phyloP scores from a whole-genome alignment of 1,140 invertebrate species.

The Trichonephila inaurata region DNA sequence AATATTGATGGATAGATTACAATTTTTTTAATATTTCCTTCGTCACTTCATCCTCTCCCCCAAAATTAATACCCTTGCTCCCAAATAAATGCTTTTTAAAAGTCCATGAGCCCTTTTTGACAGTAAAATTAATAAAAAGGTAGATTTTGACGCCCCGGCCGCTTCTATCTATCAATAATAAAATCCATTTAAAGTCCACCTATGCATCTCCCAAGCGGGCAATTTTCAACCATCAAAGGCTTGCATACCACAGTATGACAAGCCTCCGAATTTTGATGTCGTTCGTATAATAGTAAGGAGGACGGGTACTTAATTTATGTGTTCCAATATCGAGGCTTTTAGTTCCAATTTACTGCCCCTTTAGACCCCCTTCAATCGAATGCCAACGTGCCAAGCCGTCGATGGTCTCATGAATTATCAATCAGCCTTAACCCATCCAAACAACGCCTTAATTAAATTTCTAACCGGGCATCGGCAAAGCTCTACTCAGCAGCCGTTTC shows the following conservation, averaged over 20 bases:
- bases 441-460: constrained; percentile 73
- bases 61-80: too few species aligned
- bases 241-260: constrained; percentile 59
- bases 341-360: constrained; percentile 65
- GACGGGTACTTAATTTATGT: constrained; percentile 73
- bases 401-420: constrained; percentile 69
- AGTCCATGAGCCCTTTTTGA: background rate
- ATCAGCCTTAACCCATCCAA: constrained; percentile 53
- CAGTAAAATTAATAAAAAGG: background rate
- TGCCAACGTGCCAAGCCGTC: constrained; percentile 51
- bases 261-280: constrained; percentile 56
- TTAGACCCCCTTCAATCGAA: constrained; percentile 18
- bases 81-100: too few species aligned
- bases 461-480: background rate
- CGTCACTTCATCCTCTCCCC: too few species aligned
- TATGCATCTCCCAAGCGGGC: background rate
- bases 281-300: constrained; percentile 21
- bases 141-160: background rate
- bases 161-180: constrained; percentile 14
- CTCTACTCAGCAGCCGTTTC: background rate
- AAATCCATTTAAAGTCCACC: constrained; percentile 58
- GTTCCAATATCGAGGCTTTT: constrained; percentile 71
- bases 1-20: too few species aligned
- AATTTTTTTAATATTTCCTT: too few species aligned
- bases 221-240: background rate